Base-by-base conservation (phyloP, 2,113 vertebrate species). In the Rhagologus leucostigma region DNA sequence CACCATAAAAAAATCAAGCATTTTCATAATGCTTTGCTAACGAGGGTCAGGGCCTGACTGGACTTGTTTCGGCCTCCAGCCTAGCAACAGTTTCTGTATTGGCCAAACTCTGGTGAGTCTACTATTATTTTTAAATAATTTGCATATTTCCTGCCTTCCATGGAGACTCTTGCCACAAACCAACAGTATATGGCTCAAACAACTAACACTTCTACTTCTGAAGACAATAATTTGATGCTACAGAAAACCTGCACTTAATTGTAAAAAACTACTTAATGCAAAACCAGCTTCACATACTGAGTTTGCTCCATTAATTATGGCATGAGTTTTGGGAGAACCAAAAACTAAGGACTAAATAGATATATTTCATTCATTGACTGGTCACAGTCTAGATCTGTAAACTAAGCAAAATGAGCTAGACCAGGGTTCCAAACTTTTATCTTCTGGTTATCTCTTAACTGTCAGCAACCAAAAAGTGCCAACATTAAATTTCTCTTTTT, bases 1-100 rank as follows among this genome's bases (percentile, higher is more conserved):
- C 91, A 95, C 52, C 6, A 76, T 73, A 33, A 86, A 67, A 84
- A 85, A 82, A 67, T 78, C 93, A 96, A 93, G 64, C 64, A 84
- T 94, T 95, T 93, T 92, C 93, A 60, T 87, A 93, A 90, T 41
- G 56, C 68, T 82, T 93, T 89, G 64, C 76, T 91, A 95, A 95
- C 2, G 17, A 96, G 80, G 84, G 95, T 92, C 93, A 96, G 86
- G 89, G 86, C 94, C 93, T 95, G 93, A 95, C 80, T 63, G 52
- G 86, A 92, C 93, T 95, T 95, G 93, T 92, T 95, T 87, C 91
- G 91, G 96, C 89, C 60, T 92, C 84, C 83, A 95, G 91, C 91
- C 80, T 95, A 95, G 94, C 95, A 96, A 97, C 91, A 92, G 86
- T 84, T 87, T 90, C 84, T 92, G 76, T 90, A 94, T 55, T 81